Evolutionary conservation across 2,113 vertebrate genomes (phyloP).

Genomic region (Pollachius pollachius): DNA sequence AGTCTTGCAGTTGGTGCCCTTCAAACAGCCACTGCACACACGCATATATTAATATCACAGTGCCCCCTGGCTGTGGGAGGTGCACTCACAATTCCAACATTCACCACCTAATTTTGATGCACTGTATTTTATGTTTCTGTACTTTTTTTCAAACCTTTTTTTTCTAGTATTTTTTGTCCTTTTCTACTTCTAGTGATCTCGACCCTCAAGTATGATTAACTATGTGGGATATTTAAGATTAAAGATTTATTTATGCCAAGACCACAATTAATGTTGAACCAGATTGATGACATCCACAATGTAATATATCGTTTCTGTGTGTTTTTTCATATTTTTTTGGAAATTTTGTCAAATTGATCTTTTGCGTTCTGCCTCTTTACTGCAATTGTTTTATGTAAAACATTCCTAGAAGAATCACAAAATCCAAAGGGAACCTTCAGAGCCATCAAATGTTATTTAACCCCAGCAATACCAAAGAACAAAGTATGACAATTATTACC

Average conservation of each 20-base stretch:
- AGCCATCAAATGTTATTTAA: constrained; percentile 8
- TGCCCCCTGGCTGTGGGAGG: constrained; percentile 6
- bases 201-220: constrained; percentile 40
- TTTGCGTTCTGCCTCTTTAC: constrained; percentile 37
- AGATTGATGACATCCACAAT: constrained; percentile 63
- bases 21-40: too few relatives aligned
- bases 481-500: neutral
- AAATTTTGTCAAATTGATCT: constrained; percentile 46
- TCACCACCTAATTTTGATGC: constrained; percentile 65
- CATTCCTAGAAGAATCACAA: constrained; percentile 17
- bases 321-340: neutral
- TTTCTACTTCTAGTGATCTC: constrained; percentile 30
- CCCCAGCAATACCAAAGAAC: neutral
- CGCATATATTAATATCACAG: too few relatives aligned
- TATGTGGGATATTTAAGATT: constrained; percentile 68
- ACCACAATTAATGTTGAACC: constrained; percentile 72
- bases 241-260: constrained; percentile 76
- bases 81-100: constrained; percentile 64
- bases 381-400: constrained; percentile 44
- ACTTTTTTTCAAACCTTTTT: constrained; percentile 6
- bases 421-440: constrained; percentile 4
- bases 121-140: constrained; percentile 64
- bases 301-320: constrained; percentile 62
- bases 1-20: too few relatives aligned
- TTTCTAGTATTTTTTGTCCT: constrained; percentile 31